Conservation (phyloP, 2,797 vertebrate genomes). For the Botia almorhae region DNA sequence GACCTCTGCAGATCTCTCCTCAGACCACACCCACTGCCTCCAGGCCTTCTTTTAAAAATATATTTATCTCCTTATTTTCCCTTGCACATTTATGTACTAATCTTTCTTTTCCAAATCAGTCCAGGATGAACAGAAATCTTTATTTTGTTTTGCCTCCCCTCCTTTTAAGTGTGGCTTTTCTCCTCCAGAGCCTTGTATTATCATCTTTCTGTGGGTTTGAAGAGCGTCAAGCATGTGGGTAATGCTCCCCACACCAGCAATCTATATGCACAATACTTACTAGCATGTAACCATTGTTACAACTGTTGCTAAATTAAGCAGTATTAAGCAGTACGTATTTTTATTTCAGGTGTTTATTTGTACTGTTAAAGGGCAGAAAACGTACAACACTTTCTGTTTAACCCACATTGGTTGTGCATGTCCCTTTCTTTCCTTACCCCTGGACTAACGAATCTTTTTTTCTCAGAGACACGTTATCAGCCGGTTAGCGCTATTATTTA, state of each 20-base stretch:
- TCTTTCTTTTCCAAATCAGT: constrained; percentile 69
- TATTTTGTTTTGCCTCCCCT: constrained; percentile 52
- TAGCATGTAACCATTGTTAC: background rate
- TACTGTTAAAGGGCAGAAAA: background rate
- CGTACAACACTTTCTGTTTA: constrained; percentile 62
- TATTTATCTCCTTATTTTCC: no score
- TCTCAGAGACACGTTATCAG: background rate
- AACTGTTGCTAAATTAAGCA: no score
- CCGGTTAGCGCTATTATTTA: constrained; percentile 19
- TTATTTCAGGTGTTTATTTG: constrained; percentile 9
- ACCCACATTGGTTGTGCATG: constrained; percentile 86
- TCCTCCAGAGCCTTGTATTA: constrained; percentile 31
- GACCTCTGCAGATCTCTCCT: constrained; percentile 55
- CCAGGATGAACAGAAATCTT: constrained; percentile 68
- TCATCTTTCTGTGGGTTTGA: constrained; percentile 52
- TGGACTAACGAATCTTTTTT: constrained; percentile 73
- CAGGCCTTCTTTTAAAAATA: constrained; percentile 24
- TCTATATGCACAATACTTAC: background rate
- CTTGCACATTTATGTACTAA: constrained; percentile 67
- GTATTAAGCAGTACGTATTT: background rate
- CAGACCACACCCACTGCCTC: constrained; percentile 64
- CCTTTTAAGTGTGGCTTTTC: constrained; percentile 27
- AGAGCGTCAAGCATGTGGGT: constrained; percentile 66
- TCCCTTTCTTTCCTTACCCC: constrained; percentile 69
- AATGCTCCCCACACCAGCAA: constrained; percentile 42